Conservation (phyloP, 2,113 vertebrate genomes). For the Diadophis punctatus region DNA sequence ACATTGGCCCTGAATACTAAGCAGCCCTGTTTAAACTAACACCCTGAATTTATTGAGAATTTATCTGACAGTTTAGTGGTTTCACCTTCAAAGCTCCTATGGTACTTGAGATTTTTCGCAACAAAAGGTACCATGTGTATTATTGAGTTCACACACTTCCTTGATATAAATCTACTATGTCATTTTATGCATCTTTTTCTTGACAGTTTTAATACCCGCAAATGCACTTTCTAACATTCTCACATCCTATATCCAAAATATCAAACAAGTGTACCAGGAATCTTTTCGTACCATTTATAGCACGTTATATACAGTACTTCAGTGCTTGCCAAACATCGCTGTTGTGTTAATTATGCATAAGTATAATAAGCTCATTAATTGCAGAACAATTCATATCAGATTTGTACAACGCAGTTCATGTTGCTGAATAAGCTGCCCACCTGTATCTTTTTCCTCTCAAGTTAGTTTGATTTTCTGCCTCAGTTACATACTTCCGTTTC, state of each 20-base stretch:
- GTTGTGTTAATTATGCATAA: not conserved
- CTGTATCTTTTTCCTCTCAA: not conserved
- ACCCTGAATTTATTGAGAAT: not conserved
- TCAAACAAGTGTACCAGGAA: not conserved
- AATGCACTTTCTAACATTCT: not conserved
- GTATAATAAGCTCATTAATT: not conserved
- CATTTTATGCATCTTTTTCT: not conserved
- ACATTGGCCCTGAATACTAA: not conserved
- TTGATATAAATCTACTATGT: not conserved
- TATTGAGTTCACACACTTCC: not conserved
- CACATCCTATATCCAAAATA: not conserved
- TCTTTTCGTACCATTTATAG: not conserved
- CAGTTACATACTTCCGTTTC: not conserved
- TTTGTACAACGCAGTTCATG: not conserved
- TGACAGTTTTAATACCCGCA: not conserved
- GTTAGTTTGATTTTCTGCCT: not conserved
- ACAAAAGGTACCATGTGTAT: not conserved
- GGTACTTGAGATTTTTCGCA: not conserved
- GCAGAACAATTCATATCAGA: not conserved
- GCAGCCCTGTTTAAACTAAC: not conserved
- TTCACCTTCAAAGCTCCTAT: slow-evolving; percentile 6
- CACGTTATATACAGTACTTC: not conserved
- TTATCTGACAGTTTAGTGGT: not conserved
- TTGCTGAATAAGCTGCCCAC: not conserved
- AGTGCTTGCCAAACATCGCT: not conserved